phyloP scores from a whole-genome alignment of 2,888 invertebrate species.

The Megaustenia siamemsis region DNA sequence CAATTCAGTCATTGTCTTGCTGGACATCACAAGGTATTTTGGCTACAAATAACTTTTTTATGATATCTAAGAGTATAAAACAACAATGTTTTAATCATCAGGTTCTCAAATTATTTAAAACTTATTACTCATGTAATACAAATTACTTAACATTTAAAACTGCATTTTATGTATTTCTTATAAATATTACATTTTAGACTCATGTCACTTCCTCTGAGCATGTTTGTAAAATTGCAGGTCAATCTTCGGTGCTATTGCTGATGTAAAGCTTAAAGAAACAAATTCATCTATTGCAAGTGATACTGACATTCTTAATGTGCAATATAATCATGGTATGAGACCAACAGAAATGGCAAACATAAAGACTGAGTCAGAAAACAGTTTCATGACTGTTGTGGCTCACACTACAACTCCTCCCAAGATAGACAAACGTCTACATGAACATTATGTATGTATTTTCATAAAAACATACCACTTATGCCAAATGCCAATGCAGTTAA shows the following conservation, averaged over 20 bases:
- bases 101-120: background rate
- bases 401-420: constrained; percentile 71
- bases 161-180: background rate
- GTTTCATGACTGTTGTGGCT: constrained; percentile 60
- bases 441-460: constrained; percentile 72
- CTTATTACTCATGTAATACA: background rate
- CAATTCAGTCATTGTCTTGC: too few species aligned
- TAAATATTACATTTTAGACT: background rate
- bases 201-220: background rate
- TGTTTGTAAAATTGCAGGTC: constrained; percentile 64
- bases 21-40: too few species aligned
- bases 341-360: constrained; percentile 50
- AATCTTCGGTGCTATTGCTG: constrained; percentile 75
- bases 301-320: constrained; percentile 63
- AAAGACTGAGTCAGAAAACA: constrained; percentile 57
- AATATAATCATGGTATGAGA: constrained; percentile 56
- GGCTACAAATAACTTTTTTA: too few species aligned
- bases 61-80: too few species aligned
- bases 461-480: background rate
- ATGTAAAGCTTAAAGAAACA: constrained; percentile 75
- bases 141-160: background rate
- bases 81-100: background rate
- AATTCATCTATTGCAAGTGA: constrained; percentile 49
- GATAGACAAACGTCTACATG: constrained; percentile 77
- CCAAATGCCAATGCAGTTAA: too few species aligned